A percentile compares a stretch with the other conserved stretches of the same genome.
Conservation (phyloP, 2,888 invertebrate species). For the Nineta flava region DNA sequence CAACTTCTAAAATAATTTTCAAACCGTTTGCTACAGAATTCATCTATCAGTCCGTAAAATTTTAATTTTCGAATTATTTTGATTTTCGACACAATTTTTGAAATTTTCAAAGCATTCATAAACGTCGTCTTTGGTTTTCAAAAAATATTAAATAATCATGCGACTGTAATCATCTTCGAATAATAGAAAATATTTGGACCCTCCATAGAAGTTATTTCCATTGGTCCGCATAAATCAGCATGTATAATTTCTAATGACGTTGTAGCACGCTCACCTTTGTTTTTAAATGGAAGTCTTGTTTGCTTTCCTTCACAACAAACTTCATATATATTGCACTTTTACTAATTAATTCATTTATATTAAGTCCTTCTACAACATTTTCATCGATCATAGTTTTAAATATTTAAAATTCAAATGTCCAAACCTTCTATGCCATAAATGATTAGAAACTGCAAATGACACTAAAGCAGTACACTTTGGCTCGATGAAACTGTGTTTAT, state of each 20-base stretch:
- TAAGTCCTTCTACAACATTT: neutral
- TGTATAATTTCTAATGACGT: constrained; percentile 15
- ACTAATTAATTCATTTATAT: constrained; percentile 9
- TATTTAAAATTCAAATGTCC: neutral
- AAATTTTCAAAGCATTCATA: constrained; percentile 15
- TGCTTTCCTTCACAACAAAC: constrained; percentile 17
- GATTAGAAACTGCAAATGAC: neutral
- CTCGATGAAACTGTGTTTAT: constrained; percentile 9
- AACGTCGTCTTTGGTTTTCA: constrained; percentile 18
- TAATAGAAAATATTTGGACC: constrained; percentile 17
- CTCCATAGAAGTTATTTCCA: constrained; percentile 14
- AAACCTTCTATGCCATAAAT: neutral
- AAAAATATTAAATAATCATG: constrained; percentile 16
- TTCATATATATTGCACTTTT: constrained; percentile 11
- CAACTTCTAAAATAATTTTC: constrained; percentile 11
- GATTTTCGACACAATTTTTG: constrained; percentile 17
- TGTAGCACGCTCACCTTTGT: constrained; percentile 11
- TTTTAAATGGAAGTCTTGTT: constrained; percentile 15
- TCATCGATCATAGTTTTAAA: neutral
- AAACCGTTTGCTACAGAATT: constrained; percentile 16
- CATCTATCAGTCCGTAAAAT: constrained; percentile 16
- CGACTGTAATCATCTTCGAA: constrained; percentile 20
- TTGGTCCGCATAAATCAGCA: too few relatives aligned
- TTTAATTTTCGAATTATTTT: constrained; percentile 16
- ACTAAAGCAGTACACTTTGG: neutral